phyloP scores from a whole-genome alignment of 2,113 vertebrate species.

The Chauna torquata region DNA sequence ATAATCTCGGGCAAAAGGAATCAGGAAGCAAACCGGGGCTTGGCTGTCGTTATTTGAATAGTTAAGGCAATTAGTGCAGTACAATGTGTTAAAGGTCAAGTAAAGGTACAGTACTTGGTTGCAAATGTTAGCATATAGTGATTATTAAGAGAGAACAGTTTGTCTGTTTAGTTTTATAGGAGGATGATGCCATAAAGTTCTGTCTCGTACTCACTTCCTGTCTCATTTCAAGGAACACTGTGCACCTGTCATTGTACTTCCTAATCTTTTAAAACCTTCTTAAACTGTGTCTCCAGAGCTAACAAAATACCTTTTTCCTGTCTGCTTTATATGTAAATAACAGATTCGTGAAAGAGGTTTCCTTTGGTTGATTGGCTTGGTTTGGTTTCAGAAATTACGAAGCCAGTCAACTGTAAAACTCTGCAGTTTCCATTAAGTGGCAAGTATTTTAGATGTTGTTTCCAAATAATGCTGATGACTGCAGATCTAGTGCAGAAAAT shows the following conservation, averaged over 20 bases:
- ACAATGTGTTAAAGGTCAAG: constrained; percentile 63
- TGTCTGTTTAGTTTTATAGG: constrained; percentile 55
- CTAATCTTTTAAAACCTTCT: constrained; percentile 63
- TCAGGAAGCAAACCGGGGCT: neutral
- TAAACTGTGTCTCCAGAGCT: constrained; percentile 54
- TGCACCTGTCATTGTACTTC: constrained; percentile 63
- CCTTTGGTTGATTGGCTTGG: constrained; percentile 65
- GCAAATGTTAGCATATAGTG: constrained; percentile 20
- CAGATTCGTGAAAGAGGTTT: constrained; percentile 63
- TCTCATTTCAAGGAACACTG: constrained; percentile 52
- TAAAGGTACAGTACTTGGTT: constrained; percentile 46
- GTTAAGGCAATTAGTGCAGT: constrained; percentile 40
- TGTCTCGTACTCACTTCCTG: constrained; percentile 23
- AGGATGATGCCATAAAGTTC: constrained; percentile 49
- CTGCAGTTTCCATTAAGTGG: constrained; percentile 10
- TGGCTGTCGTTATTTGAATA: constrained; percentile 36
- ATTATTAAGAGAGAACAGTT: constrained; percentile 40
- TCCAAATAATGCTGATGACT: constrained; percentile 41
- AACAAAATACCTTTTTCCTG: constrained; percentile 71
- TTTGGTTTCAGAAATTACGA: constrained; percentile 42
- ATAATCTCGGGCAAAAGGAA: constrained; percentile 42
- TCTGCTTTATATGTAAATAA: constrained; percentile 62
- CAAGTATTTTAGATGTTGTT: neutral
- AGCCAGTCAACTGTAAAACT: constrained; percentile 23
- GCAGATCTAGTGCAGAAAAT: neutral